Percentiles rank a stretch among this genome's conserved stretches.
Conservation (phyloP, 2,888 invertebrate genomes). For the Pegoplata infirma region DNA sequence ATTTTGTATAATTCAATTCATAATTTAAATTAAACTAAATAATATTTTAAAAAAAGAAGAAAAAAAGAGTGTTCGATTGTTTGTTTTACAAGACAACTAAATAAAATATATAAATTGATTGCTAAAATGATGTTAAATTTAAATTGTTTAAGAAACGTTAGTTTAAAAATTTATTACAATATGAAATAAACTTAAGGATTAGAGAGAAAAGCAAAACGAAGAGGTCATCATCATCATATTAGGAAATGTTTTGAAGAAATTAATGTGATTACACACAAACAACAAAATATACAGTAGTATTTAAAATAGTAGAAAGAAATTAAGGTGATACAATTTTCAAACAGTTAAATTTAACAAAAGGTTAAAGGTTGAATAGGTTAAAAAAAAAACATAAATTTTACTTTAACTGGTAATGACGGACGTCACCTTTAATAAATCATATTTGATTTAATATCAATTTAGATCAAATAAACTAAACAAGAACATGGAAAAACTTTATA, state of each 20-base stretch:
- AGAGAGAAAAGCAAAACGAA: neutral
- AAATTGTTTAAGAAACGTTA: neutral
- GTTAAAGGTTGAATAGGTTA: no score
- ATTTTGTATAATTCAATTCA: slow-evolving; percentile 37
- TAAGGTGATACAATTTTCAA: slow-evolving; percentile 1
- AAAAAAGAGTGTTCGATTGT: slow-evolving; percentile 18
- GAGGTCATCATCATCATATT: no score
- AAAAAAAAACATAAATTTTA: neutral
- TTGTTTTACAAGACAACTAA: slow-evolving; percentile 41
- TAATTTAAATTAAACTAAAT: slow-evolving; percentile 43
- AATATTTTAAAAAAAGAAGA: slow-evolving; percentile 32
- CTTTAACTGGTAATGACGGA: neutral
- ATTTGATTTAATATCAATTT: slow-evolving; percentile 12
- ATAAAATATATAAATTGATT: neutral
- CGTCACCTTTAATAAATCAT: neutral
- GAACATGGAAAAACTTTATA: neutral
- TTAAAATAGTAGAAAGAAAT: neutral
- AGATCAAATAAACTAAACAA: slow-evolving; percentile 15
- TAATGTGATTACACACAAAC: neutral
- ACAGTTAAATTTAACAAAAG: neutral
- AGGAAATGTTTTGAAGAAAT: neutral
- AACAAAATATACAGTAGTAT: neutral
- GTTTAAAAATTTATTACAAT: neutral
- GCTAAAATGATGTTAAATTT: slow-evolving; percentile 32
- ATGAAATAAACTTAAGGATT: slow-evolving; percentile 2